These are phyloP conservation scores for Ectemnius cavifrons DNA, from an alignment of 2,888 invertebrate species.

Conservation along the genomic window DNA sequence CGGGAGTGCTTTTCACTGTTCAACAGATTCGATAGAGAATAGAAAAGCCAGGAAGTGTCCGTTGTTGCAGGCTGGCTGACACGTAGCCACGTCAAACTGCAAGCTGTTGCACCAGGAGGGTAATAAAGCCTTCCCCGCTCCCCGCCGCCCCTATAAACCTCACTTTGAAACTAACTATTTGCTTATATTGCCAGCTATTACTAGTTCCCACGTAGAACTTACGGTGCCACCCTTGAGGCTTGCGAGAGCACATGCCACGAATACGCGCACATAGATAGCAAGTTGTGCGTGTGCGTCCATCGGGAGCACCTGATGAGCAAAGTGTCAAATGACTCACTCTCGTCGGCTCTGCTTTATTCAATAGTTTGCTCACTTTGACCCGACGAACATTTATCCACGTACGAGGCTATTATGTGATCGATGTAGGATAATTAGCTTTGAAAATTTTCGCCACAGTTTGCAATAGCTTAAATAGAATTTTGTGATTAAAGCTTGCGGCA, in stretches of 20 bases:
- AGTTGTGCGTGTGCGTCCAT: slow-evolving; percentile 9
- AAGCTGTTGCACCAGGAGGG: slow-evolving; percentile 51
- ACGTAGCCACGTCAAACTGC: slow-evolving; percentile 46
- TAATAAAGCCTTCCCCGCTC: slow-evolving; percentile 45
- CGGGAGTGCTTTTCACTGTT: too few relatives aligned
- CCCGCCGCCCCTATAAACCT: slow-evolving; percentile 28
- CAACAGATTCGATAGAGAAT: too few relatives aligned
- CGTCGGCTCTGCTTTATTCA: too few relatives aligned
- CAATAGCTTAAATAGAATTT: too few relatives aligned
- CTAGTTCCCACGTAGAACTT: slow-evolving; percentile 42
- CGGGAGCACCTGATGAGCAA: slow-evolving; percentile 27
- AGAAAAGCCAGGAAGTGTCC: too few relatives aligned
- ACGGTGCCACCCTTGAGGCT: slow-evolving; percentile 20
- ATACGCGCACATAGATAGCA: too few relatives aligned
- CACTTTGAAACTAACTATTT: slow-evolving; percentile 56
- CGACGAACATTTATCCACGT: too few relatives aligned
- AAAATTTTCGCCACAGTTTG: too few relatives aligned
- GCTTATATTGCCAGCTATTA: slow-evolving; percentile 51
- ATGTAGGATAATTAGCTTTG: too few relatives aligned
- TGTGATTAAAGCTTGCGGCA: too few relatives aligned
- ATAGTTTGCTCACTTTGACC: too few relatives aligned
- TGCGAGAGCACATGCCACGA: slow-evolving; percentile 16
- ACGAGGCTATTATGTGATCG: too few relatives aligned
- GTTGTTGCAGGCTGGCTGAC: slow-evolving; percentile 23
- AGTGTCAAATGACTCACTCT: slow-evolving; percentile 24